Evolutionary conservation across 2,797 vertebrate genomes (phyloP), one percentile per base, ranked within the genome.

Genomic region (Podarcis siculus): DNA sequence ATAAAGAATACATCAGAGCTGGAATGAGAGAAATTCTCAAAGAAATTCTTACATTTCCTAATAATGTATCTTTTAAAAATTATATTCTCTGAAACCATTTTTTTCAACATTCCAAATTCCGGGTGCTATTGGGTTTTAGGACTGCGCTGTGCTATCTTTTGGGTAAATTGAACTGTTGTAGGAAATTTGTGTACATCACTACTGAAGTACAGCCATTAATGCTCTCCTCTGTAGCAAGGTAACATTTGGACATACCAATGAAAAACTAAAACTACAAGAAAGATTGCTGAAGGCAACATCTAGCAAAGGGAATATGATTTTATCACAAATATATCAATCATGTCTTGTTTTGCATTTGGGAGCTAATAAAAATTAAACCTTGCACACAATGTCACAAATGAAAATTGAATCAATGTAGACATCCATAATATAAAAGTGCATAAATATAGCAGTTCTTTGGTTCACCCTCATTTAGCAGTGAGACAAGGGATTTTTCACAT

Each of bases 401-500:
- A 79, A 86, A 69, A 79, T 86, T n/a, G 67, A 86, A 69, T 69
- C 76, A 79, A 27, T 79, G 35, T 49, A 79, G 61, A 79, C 61
- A 79, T 27, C 3, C 42, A 67, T 79, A 79, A 86, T 45, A 67
- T 79, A 86, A 35, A 55, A 79, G 10, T 67, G 5, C 35, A 79
- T 79, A 79, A 86, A 79, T 79, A 45, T 86, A 79, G 8, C 21
- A 69, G 30, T 45, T 69, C 6, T 69, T 86, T 69, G n/a, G 76
- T 79, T 79, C 76, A 86, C 85, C n/a, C 39, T 79, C 64, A 86
- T 86, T 79, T 86, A 49, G 39, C 85, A 79, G 61, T 35, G n/a
- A 7, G 61, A 86, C 61, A 69, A 30, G 12, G 23, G 61, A 67
- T 78, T 78, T 86, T 78, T 86, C 39, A 45, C 21, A 78, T 86